Percentiles rank a stretch among this genome's conserved stretches.
These are phyloP conservation scores for Mellilla xanthometata DNA, from an alignment of 2,888 invertebrate species.

Conservation along the genomic window DNA sequence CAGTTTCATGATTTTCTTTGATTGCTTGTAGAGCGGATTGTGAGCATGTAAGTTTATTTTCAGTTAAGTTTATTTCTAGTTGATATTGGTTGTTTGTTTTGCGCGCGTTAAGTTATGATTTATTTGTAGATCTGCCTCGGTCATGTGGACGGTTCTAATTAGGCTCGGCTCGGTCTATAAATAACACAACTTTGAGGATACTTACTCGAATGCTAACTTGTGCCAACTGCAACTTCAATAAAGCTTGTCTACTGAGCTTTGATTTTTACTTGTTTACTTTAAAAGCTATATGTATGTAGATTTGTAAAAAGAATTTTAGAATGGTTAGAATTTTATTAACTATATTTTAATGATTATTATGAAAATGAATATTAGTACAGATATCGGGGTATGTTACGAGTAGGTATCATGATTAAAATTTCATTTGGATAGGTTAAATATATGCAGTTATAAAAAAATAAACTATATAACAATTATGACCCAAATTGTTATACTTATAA, in stretches of 20 bases:
- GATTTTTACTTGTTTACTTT: constrained; percentile 13
- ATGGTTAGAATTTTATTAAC: too few relatives aligned
- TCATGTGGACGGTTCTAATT: constrained; percentile 64
- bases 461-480: too few relatives aligned
- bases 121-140: constrained; percentile 57
- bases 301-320: too few relatives aligned
- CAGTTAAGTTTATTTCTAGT: constrained; percentile 15
- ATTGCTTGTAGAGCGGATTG: constrained; percentile 59
- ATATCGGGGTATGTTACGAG: too few relatives aligned
- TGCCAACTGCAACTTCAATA: constrained; percentile 37
- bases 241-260: constrained; percentile 27
- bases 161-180: constrained; percentile 63
- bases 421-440: too few relatives aligned
- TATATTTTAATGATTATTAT: too few relatives aligned
- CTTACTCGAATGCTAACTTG: constrained; percentile 61
- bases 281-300: too few relatives aligned
- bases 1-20: constrained; percentile 71
- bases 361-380: too few relatives aligned
- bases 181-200: constrained; percentile 65
- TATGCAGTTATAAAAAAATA: too few relatives aligned
- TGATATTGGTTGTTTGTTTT: constrained; percentile 27
- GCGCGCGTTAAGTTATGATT: constrained; percentile 47
- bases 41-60: constrained; percentile 64
- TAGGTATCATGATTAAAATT: too few relatives aligned
- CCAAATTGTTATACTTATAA: too few relatives aligned